phyloP scores from a whole-genome alignment of 2,888 invertebrate species.

The Cheilosia impressa region DNA sequence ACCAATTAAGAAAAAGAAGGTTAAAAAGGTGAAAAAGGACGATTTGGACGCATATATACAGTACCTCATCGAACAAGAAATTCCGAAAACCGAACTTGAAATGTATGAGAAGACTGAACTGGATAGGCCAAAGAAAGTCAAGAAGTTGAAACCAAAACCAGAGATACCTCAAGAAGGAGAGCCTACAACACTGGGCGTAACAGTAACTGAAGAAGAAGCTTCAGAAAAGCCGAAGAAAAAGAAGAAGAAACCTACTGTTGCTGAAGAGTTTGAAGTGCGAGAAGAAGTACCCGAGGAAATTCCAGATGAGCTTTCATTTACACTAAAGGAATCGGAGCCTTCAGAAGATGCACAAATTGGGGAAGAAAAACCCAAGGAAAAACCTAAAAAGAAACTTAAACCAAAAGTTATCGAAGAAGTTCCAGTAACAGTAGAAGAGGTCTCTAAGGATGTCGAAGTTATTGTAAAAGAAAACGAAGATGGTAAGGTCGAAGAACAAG shows the following conservation, averaged over 20 bases:
- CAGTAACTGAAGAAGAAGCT: slow-evolving; percentile 78
- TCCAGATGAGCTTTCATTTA: slow-evolving; percentile 37
- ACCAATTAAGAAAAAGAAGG: slow-evolving; percentile 78
- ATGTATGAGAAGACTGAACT: slow-evolving; percentile 83
- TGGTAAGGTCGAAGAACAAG: slow-evolving; percentile 81
- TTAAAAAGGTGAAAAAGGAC: slow-evolving; percentile 80
- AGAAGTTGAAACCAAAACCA: slow-evolving; percentile 77
- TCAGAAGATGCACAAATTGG: slow-evolving; percentile 31
- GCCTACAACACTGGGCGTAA: slow-evolving; percentile 78
- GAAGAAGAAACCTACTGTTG: slow-evolving; percentile 67
- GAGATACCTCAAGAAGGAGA: slow-evolving; percentile 72
- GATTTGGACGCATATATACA: slow-evolving; percentile 82
- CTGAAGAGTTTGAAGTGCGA: slow-evolving; percentile 9
- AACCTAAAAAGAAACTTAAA: slow-evolving; percentile 70
- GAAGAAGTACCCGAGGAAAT: slow-evolving; percentile 62
- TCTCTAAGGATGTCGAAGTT: slow-evolving; percentile 78
- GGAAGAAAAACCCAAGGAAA: slow-evolving; percentile 76
- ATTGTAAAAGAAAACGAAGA: slow-evolving; percentile 78
- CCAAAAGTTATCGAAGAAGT: slow-evolving; percentile 37
- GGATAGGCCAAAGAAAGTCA: slow-evolving; percentile 80
- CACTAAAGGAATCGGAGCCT: slow-evolving; percentile 42
- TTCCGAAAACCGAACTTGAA: slow-evolving; percentile 83
- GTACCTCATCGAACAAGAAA: slow-evolving; percentile 81
- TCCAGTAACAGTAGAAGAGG: slow-evolving; percentile 72
- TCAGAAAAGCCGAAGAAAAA: slow-evolving; percentile 73